Conservation (phyloP, 2,888 invertebrate genomes). For the Athrips mouffetella region DNA sequence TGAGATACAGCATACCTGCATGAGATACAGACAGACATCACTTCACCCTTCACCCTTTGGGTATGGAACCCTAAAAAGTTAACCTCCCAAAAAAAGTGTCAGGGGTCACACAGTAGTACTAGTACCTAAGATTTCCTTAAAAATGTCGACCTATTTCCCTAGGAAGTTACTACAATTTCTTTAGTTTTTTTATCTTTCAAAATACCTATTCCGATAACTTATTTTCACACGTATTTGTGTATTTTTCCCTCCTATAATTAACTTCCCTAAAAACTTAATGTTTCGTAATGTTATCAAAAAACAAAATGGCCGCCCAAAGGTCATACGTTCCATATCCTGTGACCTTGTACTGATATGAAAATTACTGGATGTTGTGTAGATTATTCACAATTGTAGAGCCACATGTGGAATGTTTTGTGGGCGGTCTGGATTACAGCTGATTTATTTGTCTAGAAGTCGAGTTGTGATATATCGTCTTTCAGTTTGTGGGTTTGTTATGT, state of each 20-base stretch:
- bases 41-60: too few species aligned
- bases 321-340: conserved; percentile 21
- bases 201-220: too few species aligned
- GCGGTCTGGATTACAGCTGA: conserved; percentile 7
- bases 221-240: too few species aligned
- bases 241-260: not conserved
- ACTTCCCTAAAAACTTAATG: not conserved
- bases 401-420: conserved; percentile 13
- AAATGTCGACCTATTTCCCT: too few species aligned
- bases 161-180: too few species aligned
- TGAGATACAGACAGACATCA: too few species aligned
- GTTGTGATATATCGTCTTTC: not conserved
- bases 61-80: too few species aligned
- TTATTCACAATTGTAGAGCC: conserved; percentile 16
- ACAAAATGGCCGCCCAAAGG: conserved; percentile 8
- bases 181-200: too few species aligned
- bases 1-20: too few species aligned
- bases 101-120: too few species aligned
- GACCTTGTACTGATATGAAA: conserved; percentile 24
- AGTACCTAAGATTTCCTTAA: too few species aligned
- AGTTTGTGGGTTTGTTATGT: not conserved
- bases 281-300: not conserved
- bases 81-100: too few species aligned
- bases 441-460: conserved; percentile 1
- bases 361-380: conserved; percentile 19